phyloP scores from a whole-genome alignment of 2,797 vertebrate genomes.

The Diceros bicornis region DNA sequence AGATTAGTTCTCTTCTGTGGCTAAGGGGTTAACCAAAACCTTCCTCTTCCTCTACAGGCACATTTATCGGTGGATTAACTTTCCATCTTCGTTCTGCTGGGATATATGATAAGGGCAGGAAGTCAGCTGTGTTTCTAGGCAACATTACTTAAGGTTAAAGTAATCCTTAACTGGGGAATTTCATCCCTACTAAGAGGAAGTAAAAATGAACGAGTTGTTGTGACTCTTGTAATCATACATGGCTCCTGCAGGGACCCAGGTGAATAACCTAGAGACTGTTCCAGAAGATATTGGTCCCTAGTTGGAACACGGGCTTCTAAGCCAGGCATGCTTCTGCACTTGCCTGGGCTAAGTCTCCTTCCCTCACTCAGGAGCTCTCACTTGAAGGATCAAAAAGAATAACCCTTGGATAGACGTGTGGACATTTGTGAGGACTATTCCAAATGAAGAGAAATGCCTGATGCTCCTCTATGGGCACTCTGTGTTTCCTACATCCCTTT shows the following conservation, averaged over 20 bases:
- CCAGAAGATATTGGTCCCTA: not conserved
- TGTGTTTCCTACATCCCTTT: too few species aligned
- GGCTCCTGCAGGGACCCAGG: not conserved
- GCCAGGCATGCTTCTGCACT: accelerated
- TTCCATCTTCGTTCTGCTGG: not conserved
- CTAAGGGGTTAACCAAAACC: not conserved
- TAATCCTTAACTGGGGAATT: not conserved
- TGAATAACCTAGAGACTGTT: not conserved
- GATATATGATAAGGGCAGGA: not conserved
- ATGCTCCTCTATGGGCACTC: accelerated
- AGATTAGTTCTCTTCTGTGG: not conserved
- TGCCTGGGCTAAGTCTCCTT: not conserved
- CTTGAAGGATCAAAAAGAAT: not conserved
- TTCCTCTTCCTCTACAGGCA: not conserved
- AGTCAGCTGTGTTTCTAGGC: not conserved
- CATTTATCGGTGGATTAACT: not conserved
- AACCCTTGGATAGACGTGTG: too few species aligned
- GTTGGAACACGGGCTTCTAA: not conserved
- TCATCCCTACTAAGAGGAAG: not conserved
- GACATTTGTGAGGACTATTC: not conserved
- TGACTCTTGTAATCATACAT: not conserved
- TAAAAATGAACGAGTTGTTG: not conserved
- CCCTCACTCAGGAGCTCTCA: not conserved
- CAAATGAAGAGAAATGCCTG: not conserved
- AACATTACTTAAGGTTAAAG: not conserved